Evolutionary conservation across 2,797 vertebrate species (phyloP), one percentile per base, ranked within the genome.

Genomic region (Taeniopygia guttata): DNA sequence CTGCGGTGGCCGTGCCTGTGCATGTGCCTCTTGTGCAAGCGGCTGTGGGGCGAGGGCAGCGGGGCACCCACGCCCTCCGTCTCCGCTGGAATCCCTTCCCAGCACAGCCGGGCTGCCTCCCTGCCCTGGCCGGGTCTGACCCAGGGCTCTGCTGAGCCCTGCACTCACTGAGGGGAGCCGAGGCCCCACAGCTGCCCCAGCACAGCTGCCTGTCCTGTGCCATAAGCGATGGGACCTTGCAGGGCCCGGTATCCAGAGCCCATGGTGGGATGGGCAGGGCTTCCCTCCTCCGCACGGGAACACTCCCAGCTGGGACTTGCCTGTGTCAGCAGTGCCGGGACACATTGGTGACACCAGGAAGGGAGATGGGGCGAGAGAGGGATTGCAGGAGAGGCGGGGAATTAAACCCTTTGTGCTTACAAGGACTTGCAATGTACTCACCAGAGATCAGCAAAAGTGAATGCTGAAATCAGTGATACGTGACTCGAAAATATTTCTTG

Each of bases 311-410:
- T 6, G 63, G 55, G 66, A 23, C 13, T 0, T 5, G 5, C 6
- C 58, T 2, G 34, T 2, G 55, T 9, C 62, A 13, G 56, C 52
- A 29, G 54, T 2, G 59, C 54, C 13, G 38, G 58, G 46, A 30
- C 13, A 5, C 7, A 0, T 0, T 12, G 52, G 27, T 3, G 5
- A 48, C 63, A 19, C 6, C 1, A 1, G 16, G 10, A 7, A 1
- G n/a, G 42, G 72, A 56, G 13, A 30, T 55, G 83, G 52, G 77
- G 54, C 4, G 21, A 64, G 27, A 52, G 34, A 70, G 13, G 51
- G 80, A 38, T 38, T 32, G 30, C 14, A 27, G 68, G 36, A 85
- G 66, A 70, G 66, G 58, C 46, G 32, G 76, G 16, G 42, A 64
- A 26, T 36, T 18, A 32, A 74, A 76, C 15, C 19, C 51, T 42